Evolutionary conservation across 2,113 vertebrate species (phyloP).

Genomic region (Bos taurus): DNA sequence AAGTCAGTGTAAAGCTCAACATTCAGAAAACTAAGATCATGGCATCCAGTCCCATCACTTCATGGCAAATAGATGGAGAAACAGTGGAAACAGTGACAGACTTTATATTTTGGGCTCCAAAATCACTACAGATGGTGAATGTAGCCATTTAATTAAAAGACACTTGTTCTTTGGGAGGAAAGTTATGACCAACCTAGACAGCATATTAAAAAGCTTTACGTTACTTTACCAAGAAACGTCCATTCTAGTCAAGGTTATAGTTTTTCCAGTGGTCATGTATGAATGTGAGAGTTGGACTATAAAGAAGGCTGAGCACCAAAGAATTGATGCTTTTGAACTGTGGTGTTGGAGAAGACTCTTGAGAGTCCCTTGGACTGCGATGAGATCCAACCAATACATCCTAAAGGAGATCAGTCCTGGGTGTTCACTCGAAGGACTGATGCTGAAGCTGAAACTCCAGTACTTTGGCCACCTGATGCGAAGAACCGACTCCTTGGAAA

Average conservation of each 20-base stretch:
- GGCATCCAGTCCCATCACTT: neutral
- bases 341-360: neutral
- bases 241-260: neutral
- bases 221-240: neutral
- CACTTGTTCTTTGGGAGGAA: neutral
- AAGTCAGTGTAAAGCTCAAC: neutral
- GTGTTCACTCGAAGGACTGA: neutral
- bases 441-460: neutral
- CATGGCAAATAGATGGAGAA: neutral
- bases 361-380: neutral
- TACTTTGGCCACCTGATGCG: neutral
- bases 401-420: neutral
- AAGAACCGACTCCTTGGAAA: neutral
- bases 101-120: neutral
- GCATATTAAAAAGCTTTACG: neutral
- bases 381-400: neutral
- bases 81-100: neutral
- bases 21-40: neutral
- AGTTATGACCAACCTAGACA: neutral
- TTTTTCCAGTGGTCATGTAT: neutral
- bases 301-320: neutral
- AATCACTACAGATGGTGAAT: neutral
- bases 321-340: neutral
- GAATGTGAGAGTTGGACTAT: neutral
- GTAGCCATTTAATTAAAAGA: neutral